Evolutionary conservation across 1,140 invertebrate genomes (phyloP), one percentile per base, ranked within the genome.

Genomic region (Brachionus rubens): DNA sequence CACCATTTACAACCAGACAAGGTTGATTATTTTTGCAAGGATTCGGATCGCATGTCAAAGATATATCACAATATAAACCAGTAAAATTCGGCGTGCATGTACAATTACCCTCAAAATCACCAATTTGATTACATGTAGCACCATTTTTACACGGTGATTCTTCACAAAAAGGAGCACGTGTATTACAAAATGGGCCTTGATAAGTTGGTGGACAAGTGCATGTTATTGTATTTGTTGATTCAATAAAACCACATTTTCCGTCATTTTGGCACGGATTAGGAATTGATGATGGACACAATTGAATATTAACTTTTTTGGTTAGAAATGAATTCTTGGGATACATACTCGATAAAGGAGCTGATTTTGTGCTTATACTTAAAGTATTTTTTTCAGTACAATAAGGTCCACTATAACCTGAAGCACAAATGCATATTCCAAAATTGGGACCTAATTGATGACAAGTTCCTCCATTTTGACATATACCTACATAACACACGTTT

Each of bases 191-290:
- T 16, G 67, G 14, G 14, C 82, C 82, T 19, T 76, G 76, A 50
- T 78, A 82, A 56, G 82, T 89, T 1, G 86, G 79, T 54, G 88
- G 86, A 84, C 94, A 96, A n/a, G 87, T 87, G 83, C 93, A 96
- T 24, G 68, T 40, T 16, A 72, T 72, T 54, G 50, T 72, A 50
- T 72, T 48, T 7, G 59, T 65, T 26, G 59, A 26, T 50, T 72
- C 68, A n/a, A 50, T 40, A 24, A 41, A 72, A n/a, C 28, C 28
- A 54, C 68, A 72, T 24, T 50, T 50, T 1, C 68, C 68, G 6
- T 72, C 41, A 48, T 72, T 72, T 28, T 50, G 68, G 30, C 68
- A 72, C 1, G 68, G 68, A 54, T 54, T 72, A n/a, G 68, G 68
- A 30, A 72, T 72, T 9, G 28, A 33, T 3, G 46, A 16, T 19